A percentile compares a stretch with the other conserved stretches of the same genome.
Evolutionary conservation across 2,113 vertebrate genomes (phyloP).

Genomic region (Aptenodytes forsteri): DNA sequence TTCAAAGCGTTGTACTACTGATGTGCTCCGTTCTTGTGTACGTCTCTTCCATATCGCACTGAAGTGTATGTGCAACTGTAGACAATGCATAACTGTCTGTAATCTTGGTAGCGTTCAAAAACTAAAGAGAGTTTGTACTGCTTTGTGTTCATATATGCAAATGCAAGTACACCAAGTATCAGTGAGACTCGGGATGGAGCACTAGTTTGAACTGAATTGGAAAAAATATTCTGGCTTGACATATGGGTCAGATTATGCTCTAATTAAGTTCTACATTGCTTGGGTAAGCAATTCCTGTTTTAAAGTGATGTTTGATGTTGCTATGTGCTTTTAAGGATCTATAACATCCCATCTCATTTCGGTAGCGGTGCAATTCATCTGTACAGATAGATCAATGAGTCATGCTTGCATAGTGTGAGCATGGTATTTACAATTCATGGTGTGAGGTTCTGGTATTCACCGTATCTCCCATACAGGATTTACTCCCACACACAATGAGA

Average conservation of each 20-base stretch:
- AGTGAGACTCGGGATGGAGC: not conserved
- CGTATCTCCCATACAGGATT: not conserved
- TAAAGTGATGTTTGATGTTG: not conserved
- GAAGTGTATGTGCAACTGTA: not conserved
- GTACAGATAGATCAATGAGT: not conserved
- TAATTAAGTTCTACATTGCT: not conserved
- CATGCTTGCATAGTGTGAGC: not conserved
- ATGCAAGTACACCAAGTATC: not conserved
- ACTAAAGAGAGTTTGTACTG: not conserved
- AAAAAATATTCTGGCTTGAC: not conserved
- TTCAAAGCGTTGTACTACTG: accelerated
- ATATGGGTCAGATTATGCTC: not conserved
- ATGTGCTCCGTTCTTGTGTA: not conserved
- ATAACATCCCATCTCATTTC: not conserved
- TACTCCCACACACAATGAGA: not conserved
- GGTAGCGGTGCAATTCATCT: not conserved
- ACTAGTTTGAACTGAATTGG: not conserved
- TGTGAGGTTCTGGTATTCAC: not conserved
- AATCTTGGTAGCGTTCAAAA: not conserved
- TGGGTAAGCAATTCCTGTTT: not conserved
- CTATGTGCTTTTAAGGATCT: not conserved
- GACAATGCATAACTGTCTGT: not conserved
- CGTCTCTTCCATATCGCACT: not conserved
- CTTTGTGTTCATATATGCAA: not conserved
- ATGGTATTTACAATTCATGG: not conserved